Percentiles rank a stretch among this genome's conserved stretches.
Conservation (phyloP, 2,888 invertebrate genomes). For the Trissolcus japonicus region DNA sequence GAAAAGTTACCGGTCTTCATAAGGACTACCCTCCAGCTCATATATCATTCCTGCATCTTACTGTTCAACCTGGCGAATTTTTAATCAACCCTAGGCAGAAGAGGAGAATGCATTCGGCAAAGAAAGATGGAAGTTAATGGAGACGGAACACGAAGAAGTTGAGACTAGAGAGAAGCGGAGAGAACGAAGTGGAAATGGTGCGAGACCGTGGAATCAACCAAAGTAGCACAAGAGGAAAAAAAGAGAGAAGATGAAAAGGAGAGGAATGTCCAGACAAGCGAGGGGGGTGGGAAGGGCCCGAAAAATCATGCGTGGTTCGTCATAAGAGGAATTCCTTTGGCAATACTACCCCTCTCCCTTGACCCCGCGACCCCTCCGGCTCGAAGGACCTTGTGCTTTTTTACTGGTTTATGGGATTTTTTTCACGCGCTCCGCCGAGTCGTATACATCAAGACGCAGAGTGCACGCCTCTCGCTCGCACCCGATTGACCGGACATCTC, state of each 20-base stretch:
- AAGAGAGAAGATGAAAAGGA: constrained; percentile 24
- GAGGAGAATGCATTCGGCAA: constrained; percentile 32
- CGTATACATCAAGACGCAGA: constrained; percentile 72
- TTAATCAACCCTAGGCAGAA: constrained; percentile 53
- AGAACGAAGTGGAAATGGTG: constrained; percentile 54
- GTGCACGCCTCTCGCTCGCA: constrained; percentile 52
- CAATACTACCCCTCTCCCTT: constrained; percentile 66
- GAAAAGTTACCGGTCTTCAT: constrained; percentile 49
- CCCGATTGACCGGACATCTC: constrained; percentile 26
- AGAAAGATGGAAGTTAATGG: constrained; percentile 48
- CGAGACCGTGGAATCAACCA: constrained; percentile 28
- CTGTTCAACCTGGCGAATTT: constrained; percentile 54
- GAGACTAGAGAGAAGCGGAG: constrained; percentile 55
- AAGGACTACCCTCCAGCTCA: constrained; percentile 53
- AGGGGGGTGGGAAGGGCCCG: constrained; percentile 59
- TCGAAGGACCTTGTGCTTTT: constrained; percentile 70
- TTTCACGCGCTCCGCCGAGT: constrained; percentile 74
- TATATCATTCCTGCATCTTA: constrained; percentile 54
- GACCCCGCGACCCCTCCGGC: constrained; percentile 56
- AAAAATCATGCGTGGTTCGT: constrained; percentile 75
- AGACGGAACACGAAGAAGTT: constrained; percentile 54
- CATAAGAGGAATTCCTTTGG: constrained; percentile 75
- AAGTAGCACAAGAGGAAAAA: constrained; percentile 17
- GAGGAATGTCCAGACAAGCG: constrained; percentile 42
- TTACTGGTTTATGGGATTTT: constrained; percentile 76